These are phyloP conservation scores for Diorhabda carinulata DNA, from an alignment of 1,140 invertebrate species.

Conservation along the genomic window DNA sequence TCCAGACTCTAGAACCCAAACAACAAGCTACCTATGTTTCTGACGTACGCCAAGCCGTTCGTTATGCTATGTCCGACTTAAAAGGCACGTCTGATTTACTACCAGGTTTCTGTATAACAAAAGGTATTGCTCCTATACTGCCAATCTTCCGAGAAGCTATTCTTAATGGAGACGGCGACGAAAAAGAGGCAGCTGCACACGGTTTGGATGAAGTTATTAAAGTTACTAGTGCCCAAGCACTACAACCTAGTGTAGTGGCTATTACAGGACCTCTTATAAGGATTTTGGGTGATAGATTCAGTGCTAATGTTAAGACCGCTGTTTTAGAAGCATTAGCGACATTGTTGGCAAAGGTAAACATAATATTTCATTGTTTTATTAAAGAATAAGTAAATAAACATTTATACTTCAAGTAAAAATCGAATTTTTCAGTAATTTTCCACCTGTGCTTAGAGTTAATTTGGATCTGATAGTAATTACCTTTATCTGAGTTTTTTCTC, in stretches of 20 bases:
- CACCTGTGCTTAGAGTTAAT: too few relatives aligned
- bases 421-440: too few relatives aligned
- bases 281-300: conserved; percentile 94
- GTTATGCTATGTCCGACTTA: conserved; percentile 83
- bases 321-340: conserved; percentile 91
- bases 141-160: conserved; percentile 95
- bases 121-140: conserved; percentile 87
- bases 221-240: conserved; percentile 75
- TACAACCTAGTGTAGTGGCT: conserved; percentile 93
- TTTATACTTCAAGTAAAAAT: too few relatives aligned
- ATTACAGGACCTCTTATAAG: conserved; percentile 97
- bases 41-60: conserved; percentile 86
- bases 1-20: conserved; percentile 69
- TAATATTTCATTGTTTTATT: background rate
- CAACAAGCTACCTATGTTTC: conserved; percentile 79
- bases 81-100: conserved; percentile 65
- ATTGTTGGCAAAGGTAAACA: conserved; percentile 78
- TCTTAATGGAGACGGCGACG: conserved; percentile 87
- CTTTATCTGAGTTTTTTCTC: too few relatives aligned
- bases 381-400: too few relatives aligned
- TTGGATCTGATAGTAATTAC: too few relatives aligned
- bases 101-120: conserved; percentile 93
- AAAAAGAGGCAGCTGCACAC: conserved; percentile 93
- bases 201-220: conserved; percentile 87
- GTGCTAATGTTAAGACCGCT: conserved; percentile 89